These are phyloP conservation scores for Mus spicilegus DNA, from an alignment of 2,113 vertebrate genomes.

Conservation along the genomic window DNA sequence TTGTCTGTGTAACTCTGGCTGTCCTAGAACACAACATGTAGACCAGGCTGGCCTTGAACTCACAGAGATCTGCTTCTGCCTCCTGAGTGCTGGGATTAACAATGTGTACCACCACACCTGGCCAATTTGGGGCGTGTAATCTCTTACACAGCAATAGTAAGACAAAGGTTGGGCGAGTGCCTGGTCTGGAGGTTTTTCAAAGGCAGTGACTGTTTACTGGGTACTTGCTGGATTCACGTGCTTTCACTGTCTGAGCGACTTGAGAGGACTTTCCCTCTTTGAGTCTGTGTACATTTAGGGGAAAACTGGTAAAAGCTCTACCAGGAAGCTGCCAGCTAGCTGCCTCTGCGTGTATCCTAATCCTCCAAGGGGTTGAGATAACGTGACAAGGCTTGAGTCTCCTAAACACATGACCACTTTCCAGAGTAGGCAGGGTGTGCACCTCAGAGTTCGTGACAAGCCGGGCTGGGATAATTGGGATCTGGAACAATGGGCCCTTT, in stretches of 20 bases:
- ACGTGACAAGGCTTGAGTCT: not conserved
- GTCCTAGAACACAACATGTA: not conserved
- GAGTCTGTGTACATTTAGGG: not conserved
- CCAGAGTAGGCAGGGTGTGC: not conserved
- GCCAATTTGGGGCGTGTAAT: not conserved
- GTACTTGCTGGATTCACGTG: conserved; percentile 4
- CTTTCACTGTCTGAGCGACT: not conserved
- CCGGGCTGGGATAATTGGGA: not conserved
- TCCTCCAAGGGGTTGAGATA: not conserved
- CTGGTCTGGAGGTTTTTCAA: conserved; percentile 37
- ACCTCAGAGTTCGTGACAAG: not conserved
- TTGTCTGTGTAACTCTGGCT: not conserved
- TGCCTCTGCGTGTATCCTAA: not conserved
- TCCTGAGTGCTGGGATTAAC: not conserved
- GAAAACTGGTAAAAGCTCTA: not conserved
- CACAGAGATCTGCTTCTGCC: not conserved
- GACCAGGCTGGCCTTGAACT: not conserved
- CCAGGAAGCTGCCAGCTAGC: not conserved
- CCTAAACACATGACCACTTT: not conserved
- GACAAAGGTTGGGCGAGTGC: not conserved
- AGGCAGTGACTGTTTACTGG: conserved; percentile 12
- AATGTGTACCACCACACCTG: not conserved
- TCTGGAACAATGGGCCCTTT: conserved; percentile 25
- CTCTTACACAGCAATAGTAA: not conserved
- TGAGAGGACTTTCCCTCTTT: conserved; percentile 9